Evolutionary conservation across 2,797 vertebrate genomes (phyloP), one percentile per base, ranked within the genome.

Genomic region (Acrossocheilus wenchowensis): DNA sequence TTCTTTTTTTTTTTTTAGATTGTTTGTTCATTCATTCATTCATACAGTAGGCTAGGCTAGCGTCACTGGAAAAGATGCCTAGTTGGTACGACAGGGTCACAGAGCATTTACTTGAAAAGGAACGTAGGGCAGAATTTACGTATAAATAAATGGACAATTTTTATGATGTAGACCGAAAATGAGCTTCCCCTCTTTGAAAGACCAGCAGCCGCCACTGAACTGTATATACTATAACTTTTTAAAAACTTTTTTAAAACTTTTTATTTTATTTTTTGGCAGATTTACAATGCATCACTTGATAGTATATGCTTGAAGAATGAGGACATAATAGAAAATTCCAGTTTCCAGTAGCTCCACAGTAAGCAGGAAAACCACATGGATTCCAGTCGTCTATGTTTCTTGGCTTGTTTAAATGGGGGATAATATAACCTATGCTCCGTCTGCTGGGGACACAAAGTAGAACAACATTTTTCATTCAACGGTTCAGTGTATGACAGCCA

Each of bases 321-420:
- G 6, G 52, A n/a, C 34, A 39, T 6, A 45, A 23, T 34, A 74
- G 9, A n/a, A 34, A 62, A 57, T 64, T 26, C 1, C 21, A 39
- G 5, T 50, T 34, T 48, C 57, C 39, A 39, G 60, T 26, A 21
- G 72, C 43, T 50, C 57, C 17, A 64, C 2, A n/a, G 41, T 83
- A 62, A 30, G 68, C 69, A 57, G 52, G n/a, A 83, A 78, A 85
- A 79, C 75, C 48, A 43, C 64, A 85, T 45, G 26, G 26, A 85
- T 85, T 78, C 50, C 64, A 69, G 14, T 78, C 4, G 21, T 78
- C 23, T 71, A 34, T 78, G n/a, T 54, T 48, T 52, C 21, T 78
- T 78, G 45, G 62, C 36, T 54, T 78, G 23, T 78, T 69, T 69
- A 34, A 69, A 77, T 66, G 23, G 39, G 60, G 48, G 11, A 60